Evolutionary conservation across 1,140 invertebrate genomes (phyloP), one percentile per base, ranked within the genome.

Genomic region (Megalopta genalis): DNA sequence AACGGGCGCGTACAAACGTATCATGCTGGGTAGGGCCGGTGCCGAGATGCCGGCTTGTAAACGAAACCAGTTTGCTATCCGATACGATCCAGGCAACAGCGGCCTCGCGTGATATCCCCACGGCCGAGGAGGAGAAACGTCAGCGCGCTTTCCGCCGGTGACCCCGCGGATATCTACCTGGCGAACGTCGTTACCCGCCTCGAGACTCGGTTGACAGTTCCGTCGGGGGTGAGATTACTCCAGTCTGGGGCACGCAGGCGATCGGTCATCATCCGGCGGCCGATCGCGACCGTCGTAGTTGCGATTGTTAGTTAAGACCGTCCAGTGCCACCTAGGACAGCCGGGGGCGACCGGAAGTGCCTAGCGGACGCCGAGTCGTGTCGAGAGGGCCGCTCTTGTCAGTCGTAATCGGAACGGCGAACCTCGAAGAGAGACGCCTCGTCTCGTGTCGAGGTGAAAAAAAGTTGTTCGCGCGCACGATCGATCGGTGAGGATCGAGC

Each of bases 41-140:
- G 89, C 90, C 86, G 91, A 91, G 91, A 93, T 92, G 91, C 90
- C 91, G 92, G 87, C 89, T 92, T 92, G 92, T 92, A 93, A 93
- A 82, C 89, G 91, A 92, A 93, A 93, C 92, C 92, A 93, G 92
- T 93, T 93, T 92, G 92, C 92, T 91, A 93, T 93, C 88, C 92
- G 92, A 93, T 93, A 91, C 92, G 91, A 93, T 91, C 92, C 92
- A 92, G 90, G 92, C 91, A 93, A 91, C 90, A 92, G 87, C 78
- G 75, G 84, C 84, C 78, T 86, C 84, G 85, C 85, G 85, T 86
- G 84, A 87, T 87, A 87, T 86, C 85, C 78, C 78, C 85, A 82
- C 76, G 80, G 73, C 82, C 62, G 39, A 23, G 39, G 62, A 79
- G 77, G 62, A 77, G 82, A 57, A n/a, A 76, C 83, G 83, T 84